Evolutionary conservation across 2,113 vertebrate genomes (phyloP).

Genomic region (Accipiter virgatus): DNA sequence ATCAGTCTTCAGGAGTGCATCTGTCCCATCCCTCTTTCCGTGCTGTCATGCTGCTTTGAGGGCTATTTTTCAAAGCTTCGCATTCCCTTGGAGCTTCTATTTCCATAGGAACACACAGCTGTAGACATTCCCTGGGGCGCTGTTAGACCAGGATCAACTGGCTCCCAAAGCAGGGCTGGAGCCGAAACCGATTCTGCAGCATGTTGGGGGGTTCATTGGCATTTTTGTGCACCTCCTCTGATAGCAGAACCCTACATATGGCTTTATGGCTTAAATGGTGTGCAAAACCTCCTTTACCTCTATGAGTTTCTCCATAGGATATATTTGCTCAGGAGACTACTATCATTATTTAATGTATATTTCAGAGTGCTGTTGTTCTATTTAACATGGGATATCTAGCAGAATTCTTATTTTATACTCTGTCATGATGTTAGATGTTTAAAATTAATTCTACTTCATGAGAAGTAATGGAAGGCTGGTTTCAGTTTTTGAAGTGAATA

Average conservation of each 20-base stretch:
- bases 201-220: neutral
- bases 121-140: neutral
- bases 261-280: neutral
- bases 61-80: neutral
- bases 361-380: neutral
- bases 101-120: neutral
- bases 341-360: neutral
- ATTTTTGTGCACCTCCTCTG: neutral
- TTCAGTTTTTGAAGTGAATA: neutral
- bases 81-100: neutral
- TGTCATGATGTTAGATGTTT: neutral
- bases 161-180: neutral
- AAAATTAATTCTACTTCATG: neutral
- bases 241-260: neutral
- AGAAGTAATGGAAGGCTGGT: neutral
- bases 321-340: neutral
- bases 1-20: neutral
- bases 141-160: neutral
- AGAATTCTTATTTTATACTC: neutral
- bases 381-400: neutral
- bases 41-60: neutral
- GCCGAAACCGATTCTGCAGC: neutral
- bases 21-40: rapidly evolving
- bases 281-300: neutral
- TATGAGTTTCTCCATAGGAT: neutral